A percentile compares a stretch with the other conserved stretches of the same genome.
phyloP scores from a whole-genome alignment of 2,113 vertebrate genomes.

The Onychorhynchus coronatus region DNA sequence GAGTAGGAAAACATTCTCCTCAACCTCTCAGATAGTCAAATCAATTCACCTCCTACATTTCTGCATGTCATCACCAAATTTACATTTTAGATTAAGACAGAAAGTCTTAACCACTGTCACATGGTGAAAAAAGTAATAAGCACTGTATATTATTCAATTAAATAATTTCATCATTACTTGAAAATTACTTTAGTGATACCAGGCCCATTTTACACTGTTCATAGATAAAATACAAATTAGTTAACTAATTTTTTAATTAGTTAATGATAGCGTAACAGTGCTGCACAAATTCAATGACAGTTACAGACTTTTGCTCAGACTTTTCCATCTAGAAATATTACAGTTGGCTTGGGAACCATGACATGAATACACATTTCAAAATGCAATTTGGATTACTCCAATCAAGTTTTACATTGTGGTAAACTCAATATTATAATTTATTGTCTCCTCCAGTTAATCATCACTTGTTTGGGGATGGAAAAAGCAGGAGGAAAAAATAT shows the following conservation, averaged over 20 bases:
- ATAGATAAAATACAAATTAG: background rate
- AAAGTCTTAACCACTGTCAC: background rate
- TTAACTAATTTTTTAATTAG: background rate
- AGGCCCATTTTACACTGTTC: background rate
- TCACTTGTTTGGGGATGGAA: background rate
- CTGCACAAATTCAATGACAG: background rate
- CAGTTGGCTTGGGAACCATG: background rate
- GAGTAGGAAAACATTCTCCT: background rate
- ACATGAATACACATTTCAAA: conserved; percentile 1
- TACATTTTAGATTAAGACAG: background rate
- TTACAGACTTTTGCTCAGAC: background rate
- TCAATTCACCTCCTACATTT: background rate
- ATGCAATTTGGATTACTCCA: background rate
- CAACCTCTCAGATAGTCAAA: background rate
- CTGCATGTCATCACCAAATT: background rate
- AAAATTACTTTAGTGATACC: background rate
- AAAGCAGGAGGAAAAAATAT: background rate
- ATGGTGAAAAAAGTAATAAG: background rate
- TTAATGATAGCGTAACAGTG: background rate
- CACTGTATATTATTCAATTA: background rate
- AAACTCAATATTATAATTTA: background rate
- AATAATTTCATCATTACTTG: background rate
- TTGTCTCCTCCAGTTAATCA: background rate
- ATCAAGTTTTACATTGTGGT: background rate
- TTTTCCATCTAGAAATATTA: conserved; percentile 18